phyloP scores from a whole-genome alignment of 2,888 invertebrate species.

The Pyrocoelia pectoralis region DNA sequence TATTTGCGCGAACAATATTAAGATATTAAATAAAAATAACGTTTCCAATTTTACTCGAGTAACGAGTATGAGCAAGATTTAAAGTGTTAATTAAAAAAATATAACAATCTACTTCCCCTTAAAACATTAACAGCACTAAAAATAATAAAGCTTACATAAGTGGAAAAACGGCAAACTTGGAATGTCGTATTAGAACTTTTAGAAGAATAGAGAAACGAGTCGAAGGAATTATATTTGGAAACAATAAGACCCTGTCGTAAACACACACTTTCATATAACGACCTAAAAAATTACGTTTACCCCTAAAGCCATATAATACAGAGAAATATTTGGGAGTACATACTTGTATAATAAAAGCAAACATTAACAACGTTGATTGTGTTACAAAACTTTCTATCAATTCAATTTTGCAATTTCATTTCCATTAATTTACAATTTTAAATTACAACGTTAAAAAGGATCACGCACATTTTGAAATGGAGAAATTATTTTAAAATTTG shows the following conservation, averaged over 20 bases:
- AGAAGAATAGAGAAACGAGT: constrained; percentile 17
- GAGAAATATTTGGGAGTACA: constrained; percentile 6
- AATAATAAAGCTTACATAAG: constrained; percentile 21
- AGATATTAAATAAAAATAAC: constrained; percentile 24
- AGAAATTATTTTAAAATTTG: too few species aligned
- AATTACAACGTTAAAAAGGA: too few species aligned
- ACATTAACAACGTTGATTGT: neutral
- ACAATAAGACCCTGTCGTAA: constrained; percentile 31
- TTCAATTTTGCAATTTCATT: neutral
- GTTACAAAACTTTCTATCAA: neutral
- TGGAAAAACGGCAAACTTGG: constrained; percentile 11
- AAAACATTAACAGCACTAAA: neutral
- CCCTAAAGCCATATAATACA: constrained; percentile 12
- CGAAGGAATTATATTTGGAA: constrained; percentile 29
- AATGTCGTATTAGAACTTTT: constrained; percentile 20
- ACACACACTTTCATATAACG: constrained; percentile 17
- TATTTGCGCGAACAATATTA: constrained; percentile 7
- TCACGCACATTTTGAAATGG: too few species aligned
- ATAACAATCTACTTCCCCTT: neutral
- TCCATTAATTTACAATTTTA: too few species aligned
- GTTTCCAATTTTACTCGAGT: constrained; percentile 15
- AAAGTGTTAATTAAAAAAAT: constrained; percentile 13
- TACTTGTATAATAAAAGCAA: neutral
- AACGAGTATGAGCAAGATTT: neutral
- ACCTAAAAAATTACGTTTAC: constrained; percentile 18